Percentiles rank a stretch among this genome's conserved stretches.
These are phyloP conservation scores for Camponotus fellah DNA, from an alignment of 2,888 invertebrate genomes.

Conservation along the genomic window DNA sequence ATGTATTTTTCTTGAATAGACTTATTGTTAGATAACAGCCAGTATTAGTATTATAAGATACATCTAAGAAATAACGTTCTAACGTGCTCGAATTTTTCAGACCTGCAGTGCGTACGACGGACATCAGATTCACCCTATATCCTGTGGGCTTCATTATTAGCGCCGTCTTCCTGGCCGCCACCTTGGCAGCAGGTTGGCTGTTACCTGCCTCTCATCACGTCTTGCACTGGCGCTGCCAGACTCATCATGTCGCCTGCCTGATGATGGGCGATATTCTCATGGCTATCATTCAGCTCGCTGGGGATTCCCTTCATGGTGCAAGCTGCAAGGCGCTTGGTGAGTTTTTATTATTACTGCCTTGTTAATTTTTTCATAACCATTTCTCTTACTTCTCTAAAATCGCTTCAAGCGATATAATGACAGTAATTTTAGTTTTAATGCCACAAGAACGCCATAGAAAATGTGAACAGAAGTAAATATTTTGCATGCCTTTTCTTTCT, in stretches of 20 bases:
- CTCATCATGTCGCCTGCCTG: slow-evolving; percentile 94
- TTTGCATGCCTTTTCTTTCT: neutral
- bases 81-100: slow-evolving; percentile 66
- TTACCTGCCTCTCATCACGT: slow-evolving; percentile 94
- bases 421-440: neutral
- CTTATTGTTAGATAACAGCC: neutral
- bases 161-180: slow-evolving; percentile 93
- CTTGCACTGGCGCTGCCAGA: slow-evolving; percentile 96
- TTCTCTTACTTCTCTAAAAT: neutral
- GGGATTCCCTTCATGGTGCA: slow-evolving; percentile 88
- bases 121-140: slow-evolving; percentile 91
- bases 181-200: slow-evolving; percentile 92
- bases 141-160: slow-evolving; percentile 93
- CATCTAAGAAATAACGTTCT: neutral
- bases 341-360: slow-evolving; percentile 81
- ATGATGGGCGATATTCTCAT: slow-evolving; percentile 93
- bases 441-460: neutral
- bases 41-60: neutral
- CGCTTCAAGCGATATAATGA: slow-evolving; percentile 8
- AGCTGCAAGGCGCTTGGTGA: slow-evolving; percentile 91
- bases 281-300: slow-evolving; percentile 92
- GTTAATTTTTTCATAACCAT: slow-evolving; percentile 35
- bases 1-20: neutral
- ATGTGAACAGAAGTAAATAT: neutral
- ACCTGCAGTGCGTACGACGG: slow-evolving; percentile 76